These are phyloP conservation scores for Amphipoea lucens DNA, from an alignment of 2,888 invertebrate genomes.

Conservation along the genomic window DNA sequence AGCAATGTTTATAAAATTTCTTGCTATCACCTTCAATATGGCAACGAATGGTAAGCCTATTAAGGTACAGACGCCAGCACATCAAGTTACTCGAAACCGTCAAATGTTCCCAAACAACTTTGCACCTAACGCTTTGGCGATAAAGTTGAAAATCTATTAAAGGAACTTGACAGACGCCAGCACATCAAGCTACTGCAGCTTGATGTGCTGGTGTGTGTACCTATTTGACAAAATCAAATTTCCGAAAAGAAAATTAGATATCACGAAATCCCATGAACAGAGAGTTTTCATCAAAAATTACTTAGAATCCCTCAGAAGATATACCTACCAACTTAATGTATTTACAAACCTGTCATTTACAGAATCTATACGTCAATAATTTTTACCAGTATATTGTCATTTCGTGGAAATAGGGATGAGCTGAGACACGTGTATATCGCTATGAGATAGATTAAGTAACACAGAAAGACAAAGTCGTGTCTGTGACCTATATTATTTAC, in stretches of 20 bases:
- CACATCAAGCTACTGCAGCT: too few relatives aligned
- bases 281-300: neutral
- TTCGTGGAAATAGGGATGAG: slow-evolving; percentile 3
- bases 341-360: slow-evolving; percentile 37
- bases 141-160: too few relatives aligned
- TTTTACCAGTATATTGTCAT: slow-evolving; percentile 9
- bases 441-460: neutral
- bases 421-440: neutral
- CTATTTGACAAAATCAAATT: too few relatives aligned
- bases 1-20: neutral
- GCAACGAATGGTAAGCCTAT: neutral
- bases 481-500: too few relatives aligned
- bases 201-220: neutral
- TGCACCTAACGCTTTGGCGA: too few relatives aligned
- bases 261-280: neutral
- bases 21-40: neutral
- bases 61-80: too few relatives aligned
- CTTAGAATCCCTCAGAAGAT: neutral
- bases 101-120: too few relatives aligned
- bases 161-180: too few relatives aligned
- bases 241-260: neutral
- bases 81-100: too few relatives aligned
- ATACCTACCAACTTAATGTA: slow-evolving; percentile 18
- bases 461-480: neutral
- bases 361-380: slow-evolving; percentile 6